Conservation (phyloP, 1,140 invertebrate genomes). For the Ceratosolen solmsi region DNA sequence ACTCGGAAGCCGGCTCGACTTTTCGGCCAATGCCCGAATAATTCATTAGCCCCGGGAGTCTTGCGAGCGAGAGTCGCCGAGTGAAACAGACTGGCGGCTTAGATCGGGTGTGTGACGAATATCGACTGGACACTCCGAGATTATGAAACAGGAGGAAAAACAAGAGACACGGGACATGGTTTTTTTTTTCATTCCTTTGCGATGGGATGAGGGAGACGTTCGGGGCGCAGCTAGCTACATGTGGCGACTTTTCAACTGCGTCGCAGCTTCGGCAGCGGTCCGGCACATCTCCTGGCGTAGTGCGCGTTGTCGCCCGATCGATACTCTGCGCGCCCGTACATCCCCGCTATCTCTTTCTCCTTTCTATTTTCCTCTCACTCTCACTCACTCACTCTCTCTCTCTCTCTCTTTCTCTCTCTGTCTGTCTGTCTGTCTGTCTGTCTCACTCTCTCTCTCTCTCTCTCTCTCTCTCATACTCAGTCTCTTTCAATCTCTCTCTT, state of each 20-base stretch:
- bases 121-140: not conserved
- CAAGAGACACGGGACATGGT: not conserved
- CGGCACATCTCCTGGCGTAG: not conserved
- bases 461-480: not conserved
- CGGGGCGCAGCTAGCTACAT: not conserved
- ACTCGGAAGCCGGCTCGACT: too few relatives aligned
- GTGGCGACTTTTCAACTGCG: conserved; percentile 29
- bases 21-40: too few relatives aligned
- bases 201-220: not conserved
- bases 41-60: too few relatives aligned
- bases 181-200: not conserved
- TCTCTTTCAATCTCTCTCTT: not conserved
- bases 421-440: not conserved
- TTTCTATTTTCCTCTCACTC: not conserved
- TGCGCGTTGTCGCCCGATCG: conserved; percentile 26
- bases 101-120: not conserved
- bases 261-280: conserved; percentile 17
- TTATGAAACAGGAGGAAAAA: not conserved
- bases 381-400: not conserved
- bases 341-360: not conserved
- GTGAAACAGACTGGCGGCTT: too few relatives aligned
- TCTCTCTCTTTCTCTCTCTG: not conserved
- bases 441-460: not conserved
- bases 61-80: too few relatives aligned
- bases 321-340: conserved; percentile 27